Evolutionary conservation across 1,140 invertebrate species (phyloP), one percentile per base, ranked within the genome.

Genomic region (Dysdera silvatica): DNA sequence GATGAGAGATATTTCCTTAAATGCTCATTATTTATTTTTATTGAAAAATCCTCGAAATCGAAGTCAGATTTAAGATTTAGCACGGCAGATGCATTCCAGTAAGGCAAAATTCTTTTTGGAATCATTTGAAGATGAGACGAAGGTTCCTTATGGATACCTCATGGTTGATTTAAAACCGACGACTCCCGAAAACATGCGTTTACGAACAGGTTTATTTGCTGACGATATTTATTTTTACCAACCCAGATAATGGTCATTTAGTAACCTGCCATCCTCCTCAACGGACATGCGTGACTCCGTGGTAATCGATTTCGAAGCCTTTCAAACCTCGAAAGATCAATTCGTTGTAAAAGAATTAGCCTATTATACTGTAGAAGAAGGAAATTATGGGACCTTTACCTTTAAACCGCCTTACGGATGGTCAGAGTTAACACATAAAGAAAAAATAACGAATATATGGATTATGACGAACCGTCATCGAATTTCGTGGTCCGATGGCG

Each of bases 1-100:
- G 12, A 54, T 53, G 48, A 54, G 60, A 47, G 37, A 2, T 37
- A 55, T 62, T 24, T 35, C 29, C 29, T 32, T 62, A 32, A 62
- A 62, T 29, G 16, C 31, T 53, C 47, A 56, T 4, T 54, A 54
- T 20, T 29, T 61, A n/a, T 31, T 55, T 18, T 32, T 55, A 7
- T 40, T 61, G 23, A 61, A 61, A 52, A 61, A 61, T 40, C 8
- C 24, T 2, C 14, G 4, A 54, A 4, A 60, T 54, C 20, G 35
- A 35, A n/a, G 12, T 8, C 31, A 37, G 24, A 33, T 33, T 33
- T 12, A 1, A 1, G 14, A 16, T 37, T 40, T 33, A 54, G 32
- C 16, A 14, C n/a, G 52, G 24, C 52, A 54, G 14, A 43, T 43
- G 55, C 32, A 57, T 33, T 47, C 57, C 14, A 23, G 16, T 12